phyloP scores from a whole-genome alignment of 2,113 vertebrate genomes.

The Tachuris rubrigastra region DNA sequence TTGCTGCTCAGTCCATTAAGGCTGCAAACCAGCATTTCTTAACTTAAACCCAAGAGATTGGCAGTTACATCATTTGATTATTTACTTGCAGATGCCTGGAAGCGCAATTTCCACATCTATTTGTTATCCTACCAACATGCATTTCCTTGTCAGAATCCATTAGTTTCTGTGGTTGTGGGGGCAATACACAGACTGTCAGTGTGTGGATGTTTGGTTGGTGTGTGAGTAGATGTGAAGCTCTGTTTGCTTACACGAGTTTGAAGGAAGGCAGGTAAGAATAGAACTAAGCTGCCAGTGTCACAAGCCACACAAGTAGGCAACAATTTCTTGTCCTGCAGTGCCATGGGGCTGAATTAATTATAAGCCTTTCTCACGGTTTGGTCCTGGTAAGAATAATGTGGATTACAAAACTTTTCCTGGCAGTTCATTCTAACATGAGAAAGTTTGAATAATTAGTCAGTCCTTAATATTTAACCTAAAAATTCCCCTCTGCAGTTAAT shows the following conservation, averaged over 20 bases:
- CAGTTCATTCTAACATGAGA: neutral
- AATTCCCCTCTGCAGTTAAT: neutral
- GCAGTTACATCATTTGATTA: neutral
- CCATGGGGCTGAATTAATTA: neutral
- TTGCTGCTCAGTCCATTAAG: neutral
- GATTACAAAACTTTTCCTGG: neutral
- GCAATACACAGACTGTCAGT: neutral
- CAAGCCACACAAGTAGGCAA: neutral
- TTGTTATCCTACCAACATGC: neutral
- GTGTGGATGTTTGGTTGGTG: neutral
- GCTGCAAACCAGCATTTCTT: neutral
- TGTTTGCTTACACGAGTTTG: neutral
- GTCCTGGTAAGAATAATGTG: neutral
- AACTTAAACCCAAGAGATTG: neutral
- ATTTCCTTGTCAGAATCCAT: neutral
- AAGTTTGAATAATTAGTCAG: neutral
- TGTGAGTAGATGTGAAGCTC: neutral
- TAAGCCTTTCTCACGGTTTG: neutral
- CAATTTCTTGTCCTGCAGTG: neutral
- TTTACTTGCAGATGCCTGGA: neutral
- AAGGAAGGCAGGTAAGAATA: neutral
- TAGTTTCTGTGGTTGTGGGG: neutral
- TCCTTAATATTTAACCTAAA: neutral
- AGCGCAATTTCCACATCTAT: neutral
- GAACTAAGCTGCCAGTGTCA: neutral